Evolutionary conservation across 2,113 vertebrate genomes (phyloP).

Genomic region (Aix galericulata): DNA sequence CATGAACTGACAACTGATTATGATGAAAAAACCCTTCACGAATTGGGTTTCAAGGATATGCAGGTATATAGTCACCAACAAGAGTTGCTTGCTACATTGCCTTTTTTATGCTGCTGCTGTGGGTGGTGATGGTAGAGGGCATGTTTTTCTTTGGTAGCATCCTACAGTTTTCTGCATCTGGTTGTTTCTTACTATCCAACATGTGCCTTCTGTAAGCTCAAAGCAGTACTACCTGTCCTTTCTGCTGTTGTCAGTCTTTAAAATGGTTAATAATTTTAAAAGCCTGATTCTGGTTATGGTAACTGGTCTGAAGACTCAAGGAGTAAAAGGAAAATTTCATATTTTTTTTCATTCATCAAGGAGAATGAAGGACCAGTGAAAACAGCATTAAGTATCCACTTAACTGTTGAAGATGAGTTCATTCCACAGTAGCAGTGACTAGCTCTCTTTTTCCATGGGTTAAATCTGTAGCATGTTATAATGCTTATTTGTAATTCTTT

Average conservation of each 20-base stretch:
- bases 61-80: constrained; percentile 80
- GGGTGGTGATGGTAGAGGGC: neutral
- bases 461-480: neutral
- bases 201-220: neutral
- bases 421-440: neutral
- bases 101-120: neutral
- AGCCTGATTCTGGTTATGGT: neutral
- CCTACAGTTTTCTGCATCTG: neutral
- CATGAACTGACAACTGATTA: constrained; percentile 98
- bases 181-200: neutral
- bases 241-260: neutral
- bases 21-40: constrained; percentile 97
- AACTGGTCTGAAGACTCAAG: neutral
- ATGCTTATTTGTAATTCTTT: neutral
- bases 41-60: constrained; percentile 99
- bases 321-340: neutral
- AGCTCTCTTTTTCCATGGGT: neutral
- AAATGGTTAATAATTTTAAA: neutral
- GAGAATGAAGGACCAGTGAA: neutral
- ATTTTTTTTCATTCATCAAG: neutral
- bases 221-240: neutral
- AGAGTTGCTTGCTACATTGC: neutral
- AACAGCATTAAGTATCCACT: neutral
- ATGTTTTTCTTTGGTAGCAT: neutral
- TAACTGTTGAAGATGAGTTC: neutral